These are phyloP conservation scores for Scaeva pyrastri DNA, from an alignment of 2,888 invertebrate genomes.

Conservation along the genomic window DNA sequence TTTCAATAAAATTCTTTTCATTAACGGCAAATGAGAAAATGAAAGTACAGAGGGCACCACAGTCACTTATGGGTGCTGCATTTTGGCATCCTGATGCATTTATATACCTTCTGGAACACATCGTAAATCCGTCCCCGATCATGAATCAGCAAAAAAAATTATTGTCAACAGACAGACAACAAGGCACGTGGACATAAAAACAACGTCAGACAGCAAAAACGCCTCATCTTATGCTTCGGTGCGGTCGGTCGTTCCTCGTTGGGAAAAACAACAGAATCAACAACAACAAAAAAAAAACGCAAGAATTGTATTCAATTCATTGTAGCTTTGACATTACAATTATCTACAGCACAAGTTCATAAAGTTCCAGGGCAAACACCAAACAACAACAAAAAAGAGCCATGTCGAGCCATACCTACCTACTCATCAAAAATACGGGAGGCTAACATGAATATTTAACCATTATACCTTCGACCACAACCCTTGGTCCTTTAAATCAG, in stretches of 20 bases:
- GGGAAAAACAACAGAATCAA: slow-evolving; percentile 18
- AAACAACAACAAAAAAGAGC: slow-evolving; percentile 6
- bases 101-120: no score
- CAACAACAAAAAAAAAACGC: not conserved
- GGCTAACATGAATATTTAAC: slow-evolving; percentile 52
- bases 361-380: slow-evolving; percentile 36
- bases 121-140: not conserved
- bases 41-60: no score
- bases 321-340: slow-evolving; percentile 67
- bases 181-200: slow-evolving; percentile 25
- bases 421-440: slow-evolving; percentile 13
- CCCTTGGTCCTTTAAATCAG: not conserved
- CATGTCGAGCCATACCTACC: slow-evolving; percentile 34
- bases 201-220: slow-evolving; percentile 27
- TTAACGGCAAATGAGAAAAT: no score
- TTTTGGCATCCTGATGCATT: no score
- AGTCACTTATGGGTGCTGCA: no score
- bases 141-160: slow-evolving; percentile 3
- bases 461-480: slow-evolving; percentile 13
- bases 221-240: not conserved
- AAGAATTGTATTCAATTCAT: slow-evolving; percentile 58
- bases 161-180: slow-evolving; percentile 21
- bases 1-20: no score
- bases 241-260: not conserved
- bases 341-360: slow-evolving; percentile 54